Evolutionary conservation across 2,888 invertebrate species (phyloP).

Genomic region (Autographa pulchrina): DNA sequence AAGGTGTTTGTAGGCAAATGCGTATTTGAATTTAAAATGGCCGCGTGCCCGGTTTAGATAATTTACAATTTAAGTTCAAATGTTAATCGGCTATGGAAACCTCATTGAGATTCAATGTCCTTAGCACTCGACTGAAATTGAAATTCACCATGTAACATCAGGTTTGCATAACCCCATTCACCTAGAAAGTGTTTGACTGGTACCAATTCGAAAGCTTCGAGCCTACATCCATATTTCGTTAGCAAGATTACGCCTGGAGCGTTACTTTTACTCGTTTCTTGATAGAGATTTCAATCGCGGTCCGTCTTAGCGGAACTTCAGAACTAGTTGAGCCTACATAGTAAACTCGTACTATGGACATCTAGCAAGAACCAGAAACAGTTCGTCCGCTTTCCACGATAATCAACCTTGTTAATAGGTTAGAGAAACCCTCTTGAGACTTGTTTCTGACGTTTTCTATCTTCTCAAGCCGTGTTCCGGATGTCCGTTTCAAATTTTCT

Average conservation of each 20-base stretch:
- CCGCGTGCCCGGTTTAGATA: conserved; percentile 56
- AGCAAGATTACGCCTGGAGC: conserved; percentile 81
- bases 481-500: conserved; percentile 69
- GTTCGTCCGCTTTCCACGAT: conserved; percentile 84
- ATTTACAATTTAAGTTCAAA: conserved; percentile 62
- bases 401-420: conserved; percentile 83
- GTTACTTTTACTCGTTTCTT: conserved; percentile 82
- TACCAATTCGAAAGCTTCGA: conserved; percentile 83
- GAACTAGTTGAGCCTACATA: conserved; percentile 83
- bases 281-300: conserved; percentile 78
- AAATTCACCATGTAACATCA: conserved; percentile 84
- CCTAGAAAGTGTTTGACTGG: conserved; percentile 86
- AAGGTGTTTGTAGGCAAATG: conserved; percentile 59
- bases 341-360: conserved; percentile 74
- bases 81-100: conserved; percentile 65
- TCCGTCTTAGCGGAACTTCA: conserved; percentile 76
- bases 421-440: conserved; percentile 82
- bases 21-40: conserved; percentile 53
- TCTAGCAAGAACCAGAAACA: conserved; percentile 85
- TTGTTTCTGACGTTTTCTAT: conserved; percentile 78
- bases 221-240: conserved; percentile 85
- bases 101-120: conserved; percentile 77
- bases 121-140: conserved; percentile 77
- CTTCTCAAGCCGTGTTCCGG: conserved; percentile 70
- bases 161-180: conserved; percentile 84